Base-by-base conservation (phyloP, 1,140 invertebrate species). In the Orchesella cincta region DNA sequence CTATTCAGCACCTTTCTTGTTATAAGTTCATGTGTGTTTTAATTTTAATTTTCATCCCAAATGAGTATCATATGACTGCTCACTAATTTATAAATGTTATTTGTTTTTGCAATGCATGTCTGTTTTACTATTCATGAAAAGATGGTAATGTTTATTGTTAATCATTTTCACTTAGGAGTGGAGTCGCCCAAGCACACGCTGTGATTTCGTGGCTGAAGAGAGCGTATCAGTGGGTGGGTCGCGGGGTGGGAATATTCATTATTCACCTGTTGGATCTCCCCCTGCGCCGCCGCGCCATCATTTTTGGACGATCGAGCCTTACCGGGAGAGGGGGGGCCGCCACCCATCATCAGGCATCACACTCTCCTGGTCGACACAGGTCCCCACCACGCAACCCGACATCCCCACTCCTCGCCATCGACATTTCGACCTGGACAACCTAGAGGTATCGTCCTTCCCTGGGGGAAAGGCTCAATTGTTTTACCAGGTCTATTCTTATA, bases 331-430 rank as follows among this genome's bases (percentile, higher is more conserved):
- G 78, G 79, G 52, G 57, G 34, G 46, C 75, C 79, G 77, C 78
- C 81, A 75, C 39, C 79, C 78, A 80, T 82, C 81, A 82, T 82
- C 81, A 80, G 75, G 81, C 81, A 82, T 82, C 81, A 82, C 79
- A 82, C 81, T 82, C 81, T 82, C 81, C 81, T 82, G 78, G 81
- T 64, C 73, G 81, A 77, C 79, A 80, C 75, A 73, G 81, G 76
- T 34, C 79, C 64, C 71, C 79, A 29, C 78, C 80, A 51, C 80
- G 81, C 28, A 78, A 79, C 46, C 82, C 85, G 23, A 85, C 83
- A 74, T 83, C 80, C 34, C 77, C 80, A 75, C 83, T 82, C 81
- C 83, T 82, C 76, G 81, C 79, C 52, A 80, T 82, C 73, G 81
- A 82, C 70, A 82, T 82, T 73, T 36, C 71, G 23, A 73, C 71